Conservation (phyloP, 2,797 vertebrate species). For the Tapirus indicus region DNA sequence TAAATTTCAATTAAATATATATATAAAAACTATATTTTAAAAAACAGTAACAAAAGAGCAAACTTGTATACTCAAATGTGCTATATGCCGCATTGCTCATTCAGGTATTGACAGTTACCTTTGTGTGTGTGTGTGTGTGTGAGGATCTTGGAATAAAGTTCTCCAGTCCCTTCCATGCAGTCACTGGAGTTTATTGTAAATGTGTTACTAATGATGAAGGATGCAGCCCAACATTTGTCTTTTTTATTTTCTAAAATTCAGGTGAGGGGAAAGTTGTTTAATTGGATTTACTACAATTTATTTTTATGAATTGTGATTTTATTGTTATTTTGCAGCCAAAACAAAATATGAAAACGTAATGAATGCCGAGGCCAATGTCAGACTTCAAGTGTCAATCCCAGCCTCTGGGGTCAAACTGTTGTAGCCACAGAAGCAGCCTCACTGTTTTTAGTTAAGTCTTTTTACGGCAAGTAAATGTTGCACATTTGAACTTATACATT, state of each 20-base stretch:
- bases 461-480: conserved; percentile 5
- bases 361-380: neutral
- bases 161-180: neutral
- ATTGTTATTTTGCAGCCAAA: neutral
- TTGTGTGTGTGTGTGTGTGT: neutral
- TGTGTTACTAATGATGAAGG: neutral
- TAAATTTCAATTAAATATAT: conserved; percentile 52
- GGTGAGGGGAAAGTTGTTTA: neutral
- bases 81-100: neutral
- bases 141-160: neutral
- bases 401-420: neutral
- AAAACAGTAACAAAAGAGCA: conserved; percentile 10
- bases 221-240: neutral
- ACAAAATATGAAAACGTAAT: neutral
- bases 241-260: conserved; percentile 32
- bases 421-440: neutral
- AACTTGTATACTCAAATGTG: neutral
- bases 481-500: neutral
- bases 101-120: neutral
- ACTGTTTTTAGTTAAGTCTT: conserved; percentile 7
- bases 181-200: neutral
- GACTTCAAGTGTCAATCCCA: neutral
- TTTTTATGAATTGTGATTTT: conserved; percentile 34
- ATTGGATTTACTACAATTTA: neutral
- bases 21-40: neutral